These are phyloP conservation scores for Myathropa florea DNA, from an alignment of 2,888 invertebrate species.

Conservation along the genomic window DNA sequence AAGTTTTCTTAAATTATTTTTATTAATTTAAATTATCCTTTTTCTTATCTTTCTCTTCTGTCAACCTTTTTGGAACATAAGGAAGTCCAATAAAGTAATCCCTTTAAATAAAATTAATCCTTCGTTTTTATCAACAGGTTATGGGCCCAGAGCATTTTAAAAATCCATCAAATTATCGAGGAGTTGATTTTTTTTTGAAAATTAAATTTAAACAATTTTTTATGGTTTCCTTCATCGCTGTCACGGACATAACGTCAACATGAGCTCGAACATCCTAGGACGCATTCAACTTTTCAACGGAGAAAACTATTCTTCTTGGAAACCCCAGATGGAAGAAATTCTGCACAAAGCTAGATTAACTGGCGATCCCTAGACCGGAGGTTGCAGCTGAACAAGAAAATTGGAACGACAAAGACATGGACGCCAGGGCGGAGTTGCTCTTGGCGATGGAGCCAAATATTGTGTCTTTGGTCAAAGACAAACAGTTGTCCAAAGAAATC, in stretches of 20 bases:
- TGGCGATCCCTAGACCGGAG: background rate
- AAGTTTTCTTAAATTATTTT: too few relatives aligned
- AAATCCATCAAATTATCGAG: background rate
- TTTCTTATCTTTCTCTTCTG: too few relatives aligned
- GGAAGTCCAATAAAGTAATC: too few relatives aligned
- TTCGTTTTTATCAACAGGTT: background rate
- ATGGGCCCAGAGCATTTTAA: background rate
- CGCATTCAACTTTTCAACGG: background rate
- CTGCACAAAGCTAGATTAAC: constrained; percentile 9
- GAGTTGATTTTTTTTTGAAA: background rate
- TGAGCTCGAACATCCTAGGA: background rate
- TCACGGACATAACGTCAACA: background rate
- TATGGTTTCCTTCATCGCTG: too few relatives aligned
- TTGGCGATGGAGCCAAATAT: constrained; percentile 32
- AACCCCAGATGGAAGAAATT: constrained; percentile 36
- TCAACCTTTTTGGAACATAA: too few relatives aligned
- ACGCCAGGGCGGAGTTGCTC: constrained; percentile 21
- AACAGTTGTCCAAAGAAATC: constrained; percentile 42
- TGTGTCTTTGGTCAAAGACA: constrained; percentile 10
- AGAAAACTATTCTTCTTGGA: constrained; percentile 20
- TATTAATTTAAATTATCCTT: too few relatives aligned
- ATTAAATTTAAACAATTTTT: too few relatives aligned
- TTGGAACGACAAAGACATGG: constrained; percentile 42
- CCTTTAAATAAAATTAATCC: background rate
- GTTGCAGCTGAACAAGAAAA: background rate